Evolutionary conservation across 1,140 invertebrate species (phyloP).

Genomic region (Lepidurus arcticus): DNA sequence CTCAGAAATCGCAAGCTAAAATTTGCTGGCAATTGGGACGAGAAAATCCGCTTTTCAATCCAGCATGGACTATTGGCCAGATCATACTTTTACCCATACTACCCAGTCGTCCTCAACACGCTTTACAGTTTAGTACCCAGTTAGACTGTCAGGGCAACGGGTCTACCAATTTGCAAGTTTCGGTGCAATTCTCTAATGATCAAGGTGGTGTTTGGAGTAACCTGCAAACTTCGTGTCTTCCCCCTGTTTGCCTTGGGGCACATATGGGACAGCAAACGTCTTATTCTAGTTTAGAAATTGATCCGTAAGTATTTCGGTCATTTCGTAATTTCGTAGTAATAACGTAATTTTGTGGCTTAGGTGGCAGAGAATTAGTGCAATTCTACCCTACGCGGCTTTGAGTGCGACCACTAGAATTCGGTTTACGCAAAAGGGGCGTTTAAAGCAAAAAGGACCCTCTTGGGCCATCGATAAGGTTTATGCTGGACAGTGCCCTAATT

Average conservation of each 20-base stretch:
- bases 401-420: conserved; percentile 44
- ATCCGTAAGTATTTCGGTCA: neutral
- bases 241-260: conserved; percentile 41
- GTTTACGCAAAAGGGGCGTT: conserved; percentile 40
- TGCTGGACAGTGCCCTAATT: conserved; percentile 44
- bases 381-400: conserved; percentile 45
- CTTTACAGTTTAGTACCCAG: conserved; percentile 40
- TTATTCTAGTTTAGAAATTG: conserved; percentile 19
- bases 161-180: conserved; percentile 39
- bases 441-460: conserved; percentile 34
- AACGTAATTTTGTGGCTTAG: neutral
- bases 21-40: conserved; percentile 46
- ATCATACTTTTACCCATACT: conserved; percentile 42
- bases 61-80: conserved; percentile 43
- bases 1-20: conserved; percentile 37
- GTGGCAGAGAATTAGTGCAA: conserved; percentile 46
- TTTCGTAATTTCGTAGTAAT: neutral
- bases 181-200: conserved; percentile 44
- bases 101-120: conserved; percentile 38
- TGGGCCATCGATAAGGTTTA: conserved; percentile 49
- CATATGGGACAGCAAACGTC: conserved; percentile 34
- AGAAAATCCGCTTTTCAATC: conserved; percentile 39
- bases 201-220: conserved; percentile 43
- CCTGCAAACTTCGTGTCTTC: conserved; percentile 43
- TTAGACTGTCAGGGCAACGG: neutral